Evolutionary conservation across 2,888 invertebrate genomes (phyloP).

Genomic region (Meloe dianella): DNA sequence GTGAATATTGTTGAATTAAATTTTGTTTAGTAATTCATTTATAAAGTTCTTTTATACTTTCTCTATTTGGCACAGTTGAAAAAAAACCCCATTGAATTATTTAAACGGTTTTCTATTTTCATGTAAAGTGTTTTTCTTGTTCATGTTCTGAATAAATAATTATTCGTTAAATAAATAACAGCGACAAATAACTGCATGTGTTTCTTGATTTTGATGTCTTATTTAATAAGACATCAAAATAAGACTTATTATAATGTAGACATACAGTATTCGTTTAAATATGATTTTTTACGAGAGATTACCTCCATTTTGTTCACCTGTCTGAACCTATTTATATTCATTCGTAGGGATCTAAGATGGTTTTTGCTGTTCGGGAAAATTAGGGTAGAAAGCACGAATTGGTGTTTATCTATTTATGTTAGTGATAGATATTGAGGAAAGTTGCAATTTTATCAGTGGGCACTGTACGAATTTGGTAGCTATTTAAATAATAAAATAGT

Average conservation of each 20-base stretch:
- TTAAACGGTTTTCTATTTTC: neutral
- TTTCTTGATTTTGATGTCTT: neutral
- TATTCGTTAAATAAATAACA: neutral
- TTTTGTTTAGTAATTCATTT: neutral
- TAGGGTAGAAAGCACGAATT: too few relatives aligned
- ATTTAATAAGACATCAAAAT: neutral
- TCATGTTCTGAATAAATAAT: conserved; percentile 2
- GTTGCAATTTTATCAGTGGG: too few relatives aligned
- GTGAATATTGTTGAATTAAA: too few relatives aligned
- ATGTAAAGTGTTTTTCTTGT: neutral
- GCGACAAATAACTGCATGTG: neutral
- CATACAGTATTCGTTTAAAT: neutral
- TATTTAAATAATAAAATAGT: too few relatives aligned
- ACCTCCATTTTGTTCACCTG: neutral
- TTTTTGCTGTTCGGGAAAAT: too few relatives aligned
- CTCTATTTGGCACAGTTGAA: neutral
- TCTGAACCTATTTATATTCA: too few relatives aligned
- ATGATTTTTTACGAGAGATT: neutral
- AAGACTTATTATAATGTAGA: too few relatives aligned
- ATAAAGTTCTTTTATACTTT: neutral
- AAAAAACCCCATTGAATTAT: conserved; percentile 2
- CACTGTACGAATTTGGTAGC: too few relatives aligned
- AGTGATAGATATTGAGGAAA: too few relatives aligned
- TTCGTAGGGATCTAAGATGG: too few relatives aligned
- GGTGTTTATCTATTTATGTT: too few relatives aligned